Evolutionary conservation across 1,140 invertebrate species (phyloP).

Genomic region (Sycophila sp.): DNA sequence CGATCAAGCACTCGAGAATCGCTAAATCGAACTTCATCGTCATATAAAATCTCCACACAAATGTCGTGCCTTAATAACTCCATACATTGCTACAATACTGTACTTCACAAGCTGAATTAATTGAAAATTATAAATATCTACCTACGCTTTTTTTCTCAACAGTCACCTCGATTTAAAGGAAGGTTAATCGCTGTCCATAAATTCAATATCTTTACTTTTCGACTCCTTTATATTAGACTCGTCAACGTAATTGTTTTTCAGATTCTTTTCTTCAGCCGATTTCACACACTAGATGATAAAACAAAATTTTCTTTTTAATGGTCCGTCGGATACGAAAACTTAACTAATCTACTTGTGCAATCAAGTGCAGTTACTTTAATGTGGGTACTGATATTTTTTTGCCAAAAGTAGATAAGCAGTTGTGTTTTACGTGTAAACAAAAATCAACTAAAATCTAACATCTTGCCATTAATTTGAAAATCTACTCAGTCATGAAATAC

Average conservation of each 20-base stretch:
- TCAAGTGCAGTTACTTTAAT: neutral
- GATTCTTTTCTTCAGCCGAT: conserved; percentile 62
- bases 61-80: conserved; percentile 14
- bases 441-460: neutral
- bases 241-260: conserved; percentile 62
- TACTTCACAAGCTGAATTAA: conserved; percentile 43
- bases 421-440: too few species aligned
- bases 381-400: too few species aligned
- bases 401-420: too few species aligned
- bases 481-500: conserved; percentile 46
- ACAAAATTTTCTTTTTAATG: conserved; percentile 5
- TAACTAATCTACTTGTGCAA: neutral
- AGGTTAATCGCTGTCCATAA: conserved; percentile 62
- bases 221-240: conserved; percentile 60
- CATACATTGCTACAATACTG: conserved; percentile 44
- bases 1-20: conserved; percentile 6
- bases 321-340: too few species aligned
- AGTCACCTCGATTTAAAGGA: conserved; percentile 34
- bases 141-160: conserved; percentile 38
- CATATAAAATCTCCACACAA: conserved; percentile 42
- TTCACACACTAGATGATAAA: conserved; percentile 59
- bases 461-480: neutral
- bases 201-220: conserved; percentile 51
- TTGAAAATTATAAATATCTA: conserved; percentile 47
- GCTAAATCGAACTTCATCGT: conserved; percentile 46